phyloP scores from a whole-genome alignment of 2,113 vertebrate species.

The Chionodraco myersi region DNA sequence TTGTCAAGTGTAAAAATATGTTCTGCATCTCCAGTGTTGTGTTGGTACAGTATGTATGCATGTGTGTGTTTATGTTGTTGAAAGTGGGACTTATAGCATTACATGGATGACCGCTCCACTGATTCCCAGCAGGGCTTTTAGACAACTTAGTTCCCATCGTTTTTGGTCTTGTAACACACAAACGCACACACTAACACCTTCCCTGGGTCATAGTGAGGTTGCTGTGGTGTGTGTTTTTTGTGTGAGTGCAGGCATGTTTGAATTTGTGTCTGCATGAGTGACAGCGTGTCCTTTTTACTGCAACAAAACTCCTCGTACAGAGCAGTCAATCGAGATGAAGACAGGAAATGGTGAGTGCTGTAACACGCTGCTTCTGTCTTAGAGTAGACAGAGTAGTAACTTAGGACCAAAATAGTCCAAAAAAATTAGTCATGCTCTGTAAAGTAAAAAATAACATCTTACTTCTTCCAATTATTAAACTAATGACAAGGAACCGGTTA shows the following conservation, averaged over 20 bases:
- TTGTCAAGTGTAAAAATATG: conserved; percentile 27
- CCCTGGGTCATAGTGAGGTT: conserved; percentile 49
- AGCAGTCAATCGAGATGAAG: conserved; percentile 28
- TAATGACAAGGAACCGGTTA: no score
- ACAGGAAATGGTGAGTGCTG: neutral
- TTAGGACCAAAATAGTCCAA: no score
- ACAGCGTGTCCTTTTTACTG: conserved; percentile 38
- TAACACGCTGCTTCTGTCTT: neutral
- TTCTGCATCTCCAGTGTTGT: conserved; percentile 1
- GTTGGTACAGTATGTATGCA: neutral
- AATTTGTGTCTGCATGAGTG: conserved; percentile 12
- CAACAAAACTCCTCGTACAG: conserved; percentile 11
- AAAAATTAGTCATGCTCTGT: no score
- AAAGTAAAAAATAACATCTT: no score
- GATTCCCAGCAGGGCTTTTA: conserved; percentile 73
- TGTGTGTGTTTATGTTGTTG: conserved; percentile 25
- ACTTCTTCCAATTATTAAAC: no score
- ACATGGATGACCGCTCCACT: conserved; percentile 58
- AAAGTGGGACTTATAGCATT: conserved; percentile 64
- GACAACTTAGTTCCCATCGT: conserved; percentile 57
- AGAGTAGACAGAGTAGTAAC: no score
- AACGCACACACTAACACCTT: conserved; percentile 29
- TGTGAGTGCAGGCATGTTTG: neutral
- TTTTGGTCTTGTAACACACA: conserved; percentile 51
- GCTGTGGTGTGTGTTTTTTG: neutral